These are phyloP conservation scores for Hyles euphorbiae DNA, from an alignment of 1,140 invertebrate species.

Conservation along the genomic window DNA sequence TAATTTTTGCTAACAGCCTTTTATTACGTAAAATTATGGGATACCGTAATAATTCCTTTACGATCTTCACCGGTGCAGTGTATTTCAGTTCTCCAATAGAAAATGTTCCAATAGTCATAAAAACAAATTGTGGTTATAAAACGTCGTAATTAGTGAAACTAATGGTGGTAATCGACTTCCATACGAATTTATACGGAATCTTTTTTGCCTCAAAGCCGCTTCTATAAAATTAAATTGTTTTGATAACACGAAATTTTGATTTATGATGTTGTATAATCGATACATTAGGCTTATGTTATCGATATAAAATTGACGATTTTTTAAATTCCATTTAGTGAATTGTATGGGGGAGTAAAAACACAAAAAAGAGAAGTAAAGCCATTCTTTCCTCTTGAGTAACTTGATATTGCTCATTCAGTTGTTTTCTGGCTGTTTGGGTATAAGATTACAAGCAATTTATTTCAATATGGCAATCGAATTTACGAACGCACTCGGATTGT, in stretches of 20 bases:
- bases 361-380: conserved; percentile 45
- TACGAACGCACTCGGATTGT: conserved; percentile 55
- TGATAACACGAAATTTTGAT: conserved; percentile 34
- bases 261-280: conserved; percentile 37
- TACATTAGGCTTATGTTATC: conserved; percentile 22
- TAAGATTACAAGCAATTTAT: conserved; percentile 74
- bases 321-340: conserved; percentile 43
- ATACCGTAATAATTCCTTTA: conserved; percentile 57
- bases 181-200: conserved; percentile 45
- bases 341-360: conserved; percentile 52
- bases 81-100: conserved; percentile 44
- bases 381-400: conserved; percentile 56
- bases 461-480: conserved; percentile 71
- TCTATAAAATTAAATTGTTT: conserved; percentile 44
- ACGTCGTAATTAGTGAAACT: conserved; percentile 67
- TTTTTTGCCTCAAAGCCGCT: conserved; percentile 37
- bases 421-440: conserved; percentile 71
- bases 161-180: conserved; percentile 58
- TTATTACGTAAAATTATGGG: conserved; percentile 54
- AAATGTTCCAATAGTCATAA: conserved; percentile 63
- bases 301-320: conserved; percentile 27
- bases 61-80: conserved; percentile 28
- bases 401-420: conserved; percentile 68
- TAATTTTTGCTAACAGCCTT: conserved; percentile 32
- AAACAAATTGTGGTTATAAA: conserved; percentile 62